Conservation (phyloP, 1,140 invertebrate genomes). For the Brachionus manjavacas region DNA sequence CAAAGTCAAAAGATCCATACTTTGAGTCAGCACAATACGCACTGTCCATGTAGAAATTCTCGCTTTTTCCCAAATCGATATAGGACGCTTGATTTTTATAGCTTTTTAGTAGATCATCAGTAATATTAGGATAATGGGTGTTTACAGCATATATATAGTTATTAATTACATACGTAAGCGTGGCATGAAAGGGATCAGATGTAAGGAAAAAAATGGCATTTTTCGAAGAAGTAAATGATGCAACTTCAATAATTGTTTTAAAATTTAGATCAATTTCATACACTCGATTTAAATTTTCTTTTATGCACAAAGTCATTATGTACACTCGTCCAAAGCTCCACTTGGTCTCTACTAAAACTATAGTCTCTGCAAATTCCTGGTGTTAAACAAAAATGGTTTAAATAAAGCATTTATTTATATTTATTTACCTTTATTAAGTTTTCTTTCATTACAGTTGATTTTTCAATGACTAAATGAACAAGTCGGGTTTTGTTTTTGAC, state of each 20-base stretch:
- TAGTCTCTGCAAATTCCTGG: background rate
- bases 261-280: slow-evolving; percentile 20
- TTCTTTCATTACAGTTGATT: background rate
- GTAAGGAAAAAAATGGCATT: background rate
- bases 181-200: slow-evolving; percentile 29
- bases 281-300: background rate
- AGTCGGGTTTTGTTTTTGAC: background rate
- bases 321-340: slow-evolving; percentile 9
- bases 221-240: background rate
- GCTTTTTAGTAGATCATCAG: background rate
- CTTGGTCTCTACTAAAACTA: slow-evolving; percentile 21
- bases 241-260: slow-evolving; percentile 16
- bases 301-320: background rate
- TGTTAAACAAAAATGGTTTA: background rate
- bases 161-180: background rate
- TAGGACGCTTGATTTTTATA: background rate
- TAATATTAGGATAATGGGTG: background rate
- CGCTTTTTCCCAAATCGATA: background rate
- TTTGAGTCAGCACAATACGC: background rate
- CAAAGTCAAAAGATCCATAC: background rate
- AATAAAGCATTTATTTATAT: background rate
- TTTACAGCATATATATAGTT: slow-evolving; percentile 11
- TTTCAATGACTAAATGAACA: background rate
- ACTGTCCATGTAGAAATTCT: background rate
- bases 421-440: background rate